Percentiles rank a stretch among this genome's conserved stretches.
phyloP scores from a whole-genome alignment of 2,888 invertebrate species.

The Orthosia cruda region DNA sequence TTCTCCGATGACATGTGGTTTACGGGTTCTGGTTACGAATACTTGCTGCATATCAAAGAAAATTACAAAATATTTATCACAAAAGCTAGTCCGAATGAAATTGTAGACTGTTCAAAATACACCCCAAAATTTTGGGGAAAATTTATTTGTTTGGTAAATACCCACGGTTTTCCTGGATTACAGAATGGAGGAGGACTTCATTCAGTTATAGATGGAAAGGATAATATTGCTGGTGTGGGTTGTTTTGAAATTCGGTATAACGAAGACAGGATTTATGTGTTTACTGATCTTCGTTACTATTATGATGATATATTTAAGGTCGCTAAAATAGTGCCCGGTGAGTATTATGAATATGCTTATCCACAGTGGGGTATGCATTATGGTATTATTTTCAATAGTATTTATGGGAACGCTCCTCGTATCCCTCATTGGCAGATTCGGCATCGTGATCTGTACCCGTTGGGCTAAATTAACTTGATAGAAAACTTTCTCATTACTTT shows the following conservation, averaged over 20 bases:
- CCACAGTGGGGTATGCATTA: constrained; percentile 73
- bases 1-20: constrained; percentile 52
- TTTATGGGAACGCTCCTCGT: constrained; percentile 30
- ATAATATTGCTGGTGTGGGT: constrained; percentile 71
- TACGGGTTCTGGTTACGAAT: constrained; percentile 77
- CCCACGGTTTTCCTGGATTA: constrained; percentile 66
- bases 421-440: constrained; percentile 43
- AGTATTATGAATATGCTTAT: constrained; percentile 84
- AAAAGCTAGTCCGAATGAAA: neutral
- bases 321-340: constrained; percentile 66
- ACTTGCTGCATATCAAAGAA: constrained; percentile 74
- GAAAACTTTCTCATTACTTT: neutral
- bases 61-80: constrained; percentile 78
- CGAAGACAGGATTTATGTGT: constrained; percentile 78
- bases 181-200: constrained; percentile 78
- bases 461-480: constrained; percentile 52
- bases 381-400: neutral
- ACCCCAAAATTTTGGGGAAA: constrained; percentile 84
- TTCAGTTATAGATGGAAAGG: rapidly evolving
- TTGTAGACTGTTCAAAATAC: constrained; percentile 76
- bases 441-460: constrained; percentile 55
- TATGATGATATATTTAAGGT: constrained; percentile 61
- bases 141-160: constrained; percentile 80
- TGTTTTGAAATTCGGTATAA: constrained; percentile 84
- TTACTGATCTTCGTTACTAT: constrained; percentile 83